A percentile compares a stretch with the other conserved stretches of the same genome.
These are phyloP conservation scores for Pardalotus punctatus DNA, from an alignment of 2,113 vertebrate genomes.

Conservation along the genomic window DNA sequence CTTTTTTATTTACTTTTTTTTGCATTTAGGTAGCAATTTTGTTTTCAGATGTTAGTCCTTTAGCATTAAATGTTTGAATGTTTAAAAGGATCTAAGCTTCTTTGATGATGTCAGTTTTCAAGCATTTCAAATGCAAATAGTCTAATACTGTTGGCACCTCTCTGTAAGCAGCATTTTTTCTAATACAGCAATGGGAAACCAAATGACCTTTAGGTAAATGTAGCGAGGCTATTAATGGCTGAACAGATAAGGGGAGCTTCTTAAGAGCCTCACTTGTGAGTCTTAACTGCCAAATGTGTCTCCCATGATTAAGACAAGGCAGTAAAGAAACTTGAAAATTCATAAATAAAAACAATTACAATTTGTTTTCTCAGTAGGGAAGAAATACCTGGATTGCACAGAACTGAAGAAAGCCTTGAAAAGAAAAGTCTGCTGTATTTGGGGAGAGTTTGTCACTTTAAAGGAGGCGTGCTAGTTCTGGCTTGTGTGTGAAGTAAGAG, in stretches of 20 bases:
- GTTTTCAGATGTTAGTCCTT: neutral
- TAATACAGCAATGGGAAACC: neutral
- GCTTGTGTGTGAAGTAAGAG: neutral
- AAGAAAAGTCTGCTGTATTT: neutral
- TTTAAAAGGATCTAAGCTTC: neutral
- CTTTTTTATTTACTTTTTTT: neutral
- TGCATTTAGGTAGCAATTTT: neutral
- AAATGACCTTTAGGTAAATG: neutral
- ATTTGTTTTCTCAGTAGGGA: neutral
- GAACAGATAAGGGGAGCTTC: neutral
- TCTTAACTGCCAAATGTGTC: neutral
- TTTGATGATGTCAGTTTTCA: neutral
- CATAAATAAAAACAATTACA: neutral
- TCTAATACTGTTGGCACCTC: neutral
- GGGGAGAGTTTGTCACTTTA: neutral
- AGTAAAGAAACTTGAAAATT: neutral
- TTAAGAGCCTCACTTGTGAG: neutral
- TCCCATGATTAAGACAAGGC: neutral
- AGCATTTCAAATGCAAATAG: neutral
- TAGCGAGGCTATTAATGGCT: neutral
- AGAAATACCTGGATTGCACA: neutral
- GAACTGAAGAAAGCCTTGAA: neutral
- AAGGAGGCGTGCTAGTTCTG: fast-evolving
- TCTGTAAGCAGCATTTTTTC: neutral
- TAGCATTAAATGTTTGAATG: neutral